Percentiles rank a stretch among this genome's conserved stretches.
These are phyloP conservation scores for Pteronura brasiliensis DNA, from an alignment of 2,113 vertebrate species.

Conservation along the genomic window DNA sequence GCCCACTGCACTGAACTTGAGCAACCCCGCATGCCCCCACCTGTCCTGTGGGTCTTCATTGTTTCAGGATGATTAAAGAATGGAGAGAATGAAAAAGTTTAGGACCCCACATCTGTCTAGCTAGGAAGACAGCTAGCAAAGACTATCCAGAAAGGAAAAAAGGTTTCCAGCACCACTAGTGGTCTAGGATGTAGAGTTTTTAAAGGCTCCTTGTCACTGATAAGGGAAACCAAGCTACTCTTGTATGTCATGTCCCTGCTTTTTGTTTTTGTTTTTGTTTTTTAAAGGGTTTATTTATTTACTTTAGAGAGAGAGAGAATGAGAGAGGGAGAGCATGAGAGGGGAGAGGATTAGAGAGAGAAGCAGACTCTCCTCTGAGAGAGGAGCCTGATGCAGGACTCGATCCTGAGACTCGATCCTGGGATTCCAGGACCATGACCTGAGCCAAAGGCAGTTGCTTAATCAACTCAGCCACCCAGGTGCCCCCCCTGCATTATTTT, in stretches of 20 bases:
- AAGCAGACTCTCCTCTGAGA: too few relatives aligned
- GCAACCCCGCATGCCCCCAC: neutral
- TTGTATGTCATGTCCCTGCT: neutral
- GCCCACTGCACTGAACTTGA: neutral
- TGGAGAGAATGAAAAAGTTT: neutral
- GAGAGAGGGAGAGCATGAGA: too few relatives aligned
- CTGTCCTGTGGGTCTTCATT: neutral
- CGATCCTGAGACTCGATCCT: too few relatives aligned
- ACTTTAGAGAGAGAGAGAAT: too few relatives aligned
- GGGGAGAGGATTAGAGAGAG: too few relatives aligned
- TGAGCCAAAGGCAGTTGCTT: too few relatives aligned
- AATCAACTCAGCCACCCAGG: too few relatives aligned
- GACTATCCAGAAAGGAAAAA: neutral
- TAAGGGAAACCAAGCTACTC: neutral
- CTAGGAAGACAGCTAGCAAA: neutral
- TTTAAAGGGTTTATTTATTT: too few relatives aligned
- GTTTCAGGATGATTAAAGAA: neutral
- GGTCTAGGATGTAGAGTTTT: neutral
- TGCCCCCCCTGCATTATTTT: neutral
- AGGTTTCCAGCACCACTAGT: neutral
- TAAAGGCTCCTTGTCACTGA: neutral
- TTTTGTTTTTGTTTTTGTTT: neutral
- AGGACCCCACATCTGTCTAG: neutral
- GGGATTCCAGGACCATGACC: too few relatives aligned
- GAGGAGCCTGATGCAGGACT: too few relatives aligned